Percentiles rank a stretch among this genome's conserved stretches.
Conservation (phyloP, 1,140 invertebrate genomes). For the Drosophila nannoptera region DNA sequence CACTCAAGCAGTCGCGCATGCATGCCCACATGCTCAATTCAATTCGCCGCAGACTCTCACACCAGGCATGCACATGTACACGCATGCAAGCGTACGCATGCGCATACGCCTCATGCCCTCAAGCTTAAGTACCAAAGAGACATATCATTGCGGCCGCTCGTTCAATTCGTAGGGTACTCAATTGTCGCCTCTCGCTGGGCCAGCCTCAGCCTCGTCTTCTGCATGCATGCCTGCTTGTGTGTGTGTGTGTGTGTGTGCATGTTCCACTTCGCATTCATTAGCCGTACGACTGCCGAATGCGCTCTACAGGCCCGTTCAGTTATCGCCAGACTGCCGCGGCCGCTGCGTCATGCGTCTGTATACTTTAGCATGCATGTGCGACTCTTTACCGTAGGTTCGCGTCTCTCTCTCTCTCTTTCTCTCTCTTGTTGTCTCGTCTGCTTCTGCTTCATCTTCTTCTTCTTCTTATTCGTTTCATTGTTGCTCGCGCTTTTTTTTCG, state of each 20-base stretch:
- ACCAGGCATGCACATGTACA: not conserved
- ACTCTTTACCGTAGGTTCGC: constrained; percentile 4
- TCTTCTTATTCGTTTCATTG: constrained; percentile 1
- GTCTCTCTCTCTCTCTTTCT: constrained; percentile 26
- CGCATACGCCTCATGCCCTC: no score
- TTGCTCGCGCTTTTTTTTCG: no score
- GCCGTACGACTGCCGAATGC: constrained; percentile 58
- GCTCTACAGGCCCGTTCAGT: constrained; percentile 20
- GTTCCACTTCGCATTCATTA: constrained; percentile 58
- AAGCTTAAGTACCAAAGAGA: no score
- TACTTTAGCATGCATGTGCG: constrained; percentile 65
- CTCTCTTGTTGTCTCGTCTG: constrained; percentile 21
- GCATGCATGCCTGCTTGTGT: no score
- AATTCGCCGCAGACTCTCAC: not conserved
- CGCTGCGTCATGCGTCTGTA: constrained; percentile 22
- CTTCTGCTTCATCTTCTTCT: constrained; percentile 6
- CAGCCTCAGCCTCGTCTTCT: no score
- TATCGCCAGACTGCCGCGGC: no score
- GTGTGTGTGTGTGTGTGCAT: not conserved
- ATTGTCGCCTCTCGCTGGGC: constrained; percentile 3
- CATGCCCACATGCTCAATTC: not conserved
- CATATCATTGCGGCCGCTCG: no score
- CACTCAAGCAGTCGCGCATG: constrained; percentile 3
- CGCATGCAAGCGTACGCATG: not conserved
- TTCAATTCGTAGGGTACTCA: no score